Evolutionary conservation across 2,888 invertebrate species (phyloP).

Genomic region (Synanthedon vespiformis): DNA sequence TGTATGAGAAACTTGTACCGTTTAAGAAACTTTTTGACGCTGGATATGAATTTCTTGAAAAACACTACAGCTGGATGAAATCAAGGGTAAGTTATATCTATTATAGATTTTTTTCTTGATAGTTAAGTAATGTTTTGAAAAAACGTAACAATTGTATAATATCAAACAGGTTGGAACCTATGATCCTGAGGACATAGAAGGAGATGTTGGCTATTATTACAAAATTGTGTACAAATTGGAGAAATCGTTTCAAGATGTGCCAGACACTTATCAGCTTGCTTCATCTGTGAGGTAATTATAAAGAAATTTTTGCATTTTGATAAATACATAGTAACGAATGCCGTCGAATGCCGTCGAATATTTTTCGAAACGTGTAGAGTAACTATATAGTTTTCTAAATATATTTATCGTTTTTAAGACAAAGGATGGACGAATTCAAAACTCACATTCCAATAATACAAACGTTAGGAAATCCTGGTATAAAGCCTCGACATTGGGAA

Average conservation of each 20-base stretch:
- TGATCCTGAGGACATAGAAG: constrained; percentile 91
- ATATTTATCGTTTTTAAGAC: constrained; percentile 32
- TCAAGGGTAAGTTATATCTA: constrained; percentile 49
- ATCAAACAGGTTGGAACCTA: constrained; percentile 77
- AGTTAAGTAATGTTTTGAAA: background rate
- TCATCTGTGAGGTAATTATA: constrained; percentile 53
- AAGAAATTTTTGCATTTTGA: background rate
- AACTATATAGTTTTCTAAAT: no score
- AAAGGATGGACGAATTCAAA: constrained; percentile 87
- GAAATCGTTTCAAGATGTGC: constrained; percentile 83
- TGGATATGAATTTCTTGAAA: constrained; percentile 85
- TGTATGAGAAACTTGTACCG: constrained; percentile 84
- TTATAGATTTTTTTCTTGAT: no score
- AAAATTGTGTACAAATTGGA: constrained; percentile 89
- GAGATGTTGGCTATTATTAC: constrained; percentile 76
- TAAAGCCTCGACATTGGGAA: constrained; percentile 94
- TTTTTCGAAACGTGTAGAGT: no score
- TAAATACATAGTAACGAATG: background rate
- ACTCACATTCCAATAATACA: constrained; percentile 91
- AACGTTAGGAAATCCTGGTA: constrained; percentile 94
- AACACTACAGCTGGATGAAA: constrained; percentile 87
- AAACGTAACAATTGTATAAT: no score
- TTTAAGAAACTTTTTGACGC: constrained; percentile 91
- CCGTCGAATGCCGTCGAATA: no score
- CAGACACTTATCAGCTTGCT: constrained; percentile 80